Conservation (phyloP, 2,888 invertebrate genomes). For the Cephus rjabovi region DNA sequence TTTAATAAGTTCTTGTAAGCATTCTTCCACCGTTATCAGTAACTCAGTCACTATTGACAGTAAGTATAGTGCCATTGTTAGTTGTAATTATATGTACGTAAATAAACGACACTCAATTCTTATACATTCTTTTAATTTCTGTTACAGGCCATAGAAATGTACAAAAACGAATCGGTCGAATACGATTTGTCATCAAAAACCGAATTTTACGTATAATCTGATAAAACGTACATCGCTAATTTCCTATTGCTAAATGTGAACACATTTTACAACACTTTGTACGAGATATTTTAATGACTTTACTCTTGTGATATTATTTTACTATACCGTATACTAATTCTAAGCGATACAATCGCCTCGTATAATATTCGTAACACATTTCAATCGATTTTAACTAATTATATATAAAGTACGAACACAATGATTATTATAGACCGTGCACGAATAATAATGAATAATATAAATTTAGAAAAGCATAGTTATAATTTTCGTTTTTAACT, state of each 20-base stretch:
- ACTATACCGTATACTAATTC: not conserved
- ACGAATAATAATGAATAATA: not conserved
- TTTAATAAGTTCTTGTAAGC: not conserved
- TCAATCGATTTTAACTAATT: not conserved
- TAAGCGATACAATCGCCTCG: not conserved
- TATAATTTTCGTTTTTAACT: not conserved
- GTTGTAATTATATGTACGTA: not conserved
- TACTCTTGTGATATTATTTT: not conserved
- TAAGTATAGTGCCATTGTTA: not conserved
- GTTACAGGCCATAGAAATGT: conserved; percentile 66
- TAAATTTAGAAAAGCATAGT: not conserved
- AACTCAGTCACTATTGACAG: not conserved
- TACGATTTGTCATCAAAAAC: conserved; percentile 64
- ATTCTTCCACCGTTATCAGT: not conserved
- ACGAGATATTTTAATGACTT: not conserved
- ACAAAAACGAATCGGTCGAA: conserved; percentile 66
- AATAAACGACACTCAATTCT: not conserved
- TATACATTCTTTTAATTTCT: not conserved
- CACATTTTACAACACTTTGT: not conserved
- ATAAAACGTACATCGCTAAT: not conserved
- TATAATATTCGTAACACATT: not conserved
- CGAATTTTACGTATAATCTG: conserved; percentile 65
- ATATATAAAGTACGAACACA: not conserved
- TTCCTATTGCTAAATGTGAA: not conserved
- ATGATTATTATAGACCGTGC: not conserved